Conservation (phyloP, 2,113 vertebrate genomes). For the Asarcornis scutulata region DNA sequence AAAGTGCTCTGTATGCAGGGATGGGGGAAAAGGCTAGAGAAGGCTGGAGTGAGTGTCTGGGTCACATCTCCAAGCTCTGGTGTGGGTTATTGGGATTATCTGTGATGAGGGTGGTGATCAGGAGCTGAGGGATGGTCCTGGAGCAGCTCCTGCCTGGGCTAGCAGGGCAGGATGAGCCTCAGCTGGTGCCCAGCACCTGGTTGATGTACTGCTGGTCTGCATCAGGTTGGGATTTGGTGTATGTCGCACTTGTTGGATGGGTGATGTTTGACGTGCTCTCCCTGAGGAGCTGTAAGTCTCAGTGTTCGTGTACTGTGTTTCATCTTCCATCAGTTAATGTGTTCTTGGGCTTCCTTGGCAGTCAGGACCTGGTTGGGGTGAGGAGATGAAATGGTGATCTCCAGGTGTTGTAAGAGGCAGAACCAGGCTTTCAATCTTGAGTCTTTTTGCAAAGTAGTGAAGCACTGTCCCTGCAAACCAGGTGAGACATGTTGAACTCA, state of each 20-base stretch:
- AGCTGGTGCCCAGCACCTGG: background rate
- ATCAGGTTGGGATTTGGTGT: background rate
- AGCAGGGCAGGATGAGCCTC: background rate
- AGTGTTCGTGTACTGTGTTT: background rate
- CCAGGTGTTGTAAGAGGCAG: background rate
- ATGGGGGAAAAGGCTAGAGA: background rate
- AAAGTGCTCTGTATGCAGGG: constrained; percentile 44
- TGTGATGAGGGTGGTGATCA: background rate
- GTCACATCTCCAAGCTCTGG: background rate
- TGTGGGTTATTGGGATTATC: background rate
- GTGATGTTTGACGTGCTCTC: background rate
- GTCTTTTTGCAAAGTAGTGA: background rate
- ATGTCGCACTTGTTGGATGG: background rate
- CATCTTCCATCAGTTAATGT: background rate
- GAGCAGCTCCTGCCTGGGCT: too few relatives aligned
- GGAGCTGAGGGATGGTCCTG: background rate
- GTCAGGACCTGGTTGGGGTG: background rate
- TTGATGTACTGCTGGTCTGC: background rate
- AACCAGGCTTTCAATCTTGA: background rate
- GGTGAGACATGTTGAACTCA: background rate
- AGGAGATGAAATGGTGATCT: constrained; percentile 25
- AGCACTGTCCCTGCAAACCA: background rate
- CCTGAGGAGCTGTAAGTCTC: background rate
- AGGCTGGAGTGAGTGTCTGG: background rate
- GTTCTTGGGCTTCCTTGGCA: background rate